Evolutionary conservation across 2,113 vertebrate genomes (phyloP).

Genomic region (Anas platyrhynchos): DNA sequence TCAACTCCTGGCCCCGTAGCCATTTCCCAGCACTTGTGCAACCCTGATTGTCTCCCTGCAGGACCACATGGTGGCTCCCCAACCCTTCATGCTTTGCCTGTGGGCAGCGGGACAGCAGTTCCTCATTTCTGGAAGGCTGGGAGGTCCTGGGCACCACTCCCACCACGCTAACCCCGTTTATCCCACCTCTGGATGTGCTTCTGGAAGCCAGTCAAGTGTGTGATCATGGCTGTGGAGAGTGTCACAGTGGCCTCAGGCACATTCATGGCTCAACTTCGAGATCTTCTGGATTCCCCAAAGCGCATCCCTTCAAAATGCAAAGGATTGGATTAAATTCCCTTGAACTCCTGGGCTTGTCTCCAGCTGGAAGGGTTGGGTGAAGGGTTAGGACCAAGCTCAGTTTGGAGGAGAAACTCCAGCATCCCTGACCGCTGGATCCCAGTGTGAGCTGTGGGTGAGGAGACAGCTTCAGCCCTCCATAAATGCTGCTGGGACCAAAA

Average conservation of each 20-base stretch:
- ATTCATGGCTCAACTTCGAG: neutral
- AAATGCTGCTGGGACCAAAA: neutral
- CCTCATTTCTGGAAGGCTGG: neutral
- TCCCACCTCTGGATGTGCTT: neutral
- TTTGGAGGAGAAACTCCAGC: neutral
- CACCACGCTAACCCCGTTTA: fast-evolving
- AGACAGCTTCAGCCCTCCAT: neutral
- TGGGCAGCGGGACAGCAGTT: neutral
- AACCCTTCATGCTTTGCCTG: neutral
- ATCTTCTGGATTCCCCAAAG: neutral
- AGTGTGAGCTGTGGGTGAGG: neutral
- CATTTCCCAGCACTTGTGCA: neutral
- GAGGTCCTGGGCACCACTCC: neutral
- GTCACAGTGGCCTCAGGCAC: fast-evolving
- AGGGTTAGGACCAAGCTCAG: neutral
- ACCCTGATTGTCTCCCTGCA: neutral
- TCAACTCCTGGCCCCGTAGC: neutral
- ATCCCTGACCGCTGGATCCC: neutral
- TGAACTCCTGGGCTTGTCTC: neutral
- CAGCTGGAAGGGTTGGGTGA: neutral
- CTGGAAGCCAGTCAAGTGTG: neutral
- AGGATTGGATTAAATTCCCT: neutral
- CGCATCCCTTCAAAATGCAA: neutral
- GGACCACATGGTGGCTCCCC: fast-evolving
- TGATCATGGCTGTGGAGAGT: neutral